Conservation (phyloP, 2,797 vertebrate species). For the Falco novaeseelandiae region DNA sequence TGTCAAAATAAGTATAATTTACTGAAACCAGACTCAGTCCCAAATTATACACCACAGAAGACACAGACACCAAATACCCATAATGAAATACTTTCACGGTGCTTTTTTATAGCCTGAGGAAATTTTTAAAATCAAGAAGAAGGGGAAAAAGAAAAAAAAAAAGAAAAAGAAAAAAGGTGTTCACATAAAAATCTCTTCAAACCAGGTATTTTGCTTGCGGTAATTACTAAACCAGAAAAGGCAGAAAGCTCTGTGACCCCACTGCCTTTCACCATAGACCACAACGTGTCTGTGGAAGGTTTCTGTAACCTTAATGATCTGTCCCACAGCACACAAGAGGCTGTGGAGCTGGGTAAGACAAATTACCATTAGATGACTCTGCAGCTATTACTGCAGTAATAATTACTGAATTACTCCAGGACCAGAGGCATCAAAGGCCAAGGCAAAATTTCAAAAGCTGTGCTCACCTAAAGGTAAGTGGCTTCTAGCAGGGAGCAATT, state of each 20-base stretch:
- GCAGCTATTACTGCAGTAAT: neutral
- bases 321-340: neutral
- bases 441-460: neutral
- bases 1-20: constrained; percentile 62
- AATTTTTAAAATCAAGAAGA: neutral
- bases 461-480: neutral
- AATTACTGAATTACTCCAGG: neutral
- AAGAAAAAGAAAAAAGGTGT: neutral
- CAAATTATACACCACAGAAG: constrained; percentile 46
- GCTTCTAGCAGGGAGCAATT: neutral
- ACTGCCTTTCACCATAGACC: neutral
- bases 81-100: neutral
- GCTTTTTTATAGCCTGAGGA: constrained; percentile 14
- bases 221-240: neutral
- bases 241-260: neutral
- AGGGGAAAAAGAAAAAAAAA: neutral
- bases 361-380: neutral
- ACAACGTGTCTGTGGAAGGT: neutral
- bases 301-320: neutral
- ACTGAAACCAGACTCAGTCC: neutral
- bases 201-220: neutral
- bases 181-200: neutral
- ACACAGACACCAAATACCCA: neutral
- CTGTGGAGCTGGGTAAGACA: neutral
- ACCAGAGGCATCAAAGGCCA: neutral